Evolutionary conservation across 2,888 invertebrate species (phyloP), one percentile per base, ranked within the genome.

Genomic region (Trachelus iudaicus): DNA sequence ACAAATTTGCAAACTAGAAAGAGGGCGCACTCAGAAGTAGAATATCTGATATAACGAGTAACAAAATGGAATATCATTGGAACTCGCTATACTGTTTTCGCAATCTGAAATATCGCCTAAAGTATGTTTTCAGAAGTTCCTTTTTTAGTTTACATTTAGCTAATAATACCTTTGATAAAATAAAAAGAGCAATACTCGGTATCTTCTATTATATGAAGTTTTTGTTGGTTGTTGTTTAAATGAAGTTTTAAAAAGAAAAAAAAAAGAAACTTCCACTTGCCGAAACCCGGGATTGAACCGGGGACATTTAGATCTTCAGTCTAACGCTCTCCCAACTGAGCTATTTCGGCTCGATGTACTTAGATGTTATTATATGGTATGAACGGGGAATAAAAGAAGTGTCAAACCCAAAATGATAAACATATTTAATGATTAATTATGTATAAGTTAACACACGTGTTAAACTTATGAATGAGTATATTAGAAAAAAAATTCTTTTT

Each of bases 321-420:
- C 37, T 37, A 37, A 37, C 37, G 15, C 40, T 40, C 40, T 40
- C 78, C 77, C 77, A 75, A 79, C 77, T 77, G 73, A 77, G 77
- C 77, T 79, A 79, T 77, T 77, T 77, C 77, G 79, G 75, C 75
- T 40, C 15, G 79, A 75, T 34, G 34, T 40, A 23, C 13, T 34
- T 34, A 4, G 13, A 11, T 11, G 30, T 40, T 40, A 40, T 40
- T 40, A 40, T 40, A 13, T 40, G 40, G 15, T 40, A 40, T 4
- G 4, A 15, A 40, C 6, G 40, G 40, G 0, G 1, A 40, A 13
- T 37, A 13, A 13, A 13, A 37, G 11, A 40, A 40, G 1, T 40
- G 15, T 15, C 13, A 15, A 15, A 40, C 3, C 37, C 1, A 40
- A 15, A 15, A 1, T 4, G 0, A 15, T 40, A 15, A 40, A 4